Evolutionary conservation across 2,113 vertebrate species (phyloP).

Genomic region (Sminthopsis crassicaudata): DNA sequence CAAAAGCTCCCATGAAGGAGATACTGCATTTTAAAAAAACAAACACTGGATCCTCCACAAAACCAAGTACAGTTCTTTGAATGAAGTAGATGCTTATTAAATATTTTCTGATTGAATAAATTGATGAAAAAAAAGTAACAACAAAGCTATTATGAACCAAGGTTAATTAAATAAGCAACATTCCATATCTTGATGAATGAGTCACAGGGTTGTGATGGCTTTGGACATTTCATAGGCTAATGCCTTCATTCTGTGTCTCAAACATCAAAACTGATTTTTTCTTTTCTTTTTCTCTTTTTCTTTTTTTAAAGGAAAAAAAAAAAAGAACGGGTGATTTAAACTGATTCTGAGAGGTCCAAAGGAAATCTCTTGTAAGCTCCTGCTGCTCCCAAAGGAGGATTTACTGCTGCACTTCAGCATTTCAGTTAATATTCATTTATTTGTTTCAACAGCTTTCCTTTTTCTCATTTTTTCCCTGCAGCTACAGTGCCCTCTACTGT

Average conservation of each 20-base stretch:
- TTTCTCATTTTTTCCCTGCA: not conserved
- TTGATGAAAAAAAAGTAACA: not conserved
- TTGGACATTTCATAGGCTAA: not conserved
- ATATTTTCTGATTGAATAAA: not conserved
- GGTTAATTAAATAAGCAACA: not conserved
- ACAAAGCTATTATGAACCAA: not conserved
- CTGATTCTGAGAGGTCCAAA: not conserved
- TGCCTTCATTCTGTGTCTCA: not conserved
- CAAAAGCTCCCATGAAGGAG: not conserved
- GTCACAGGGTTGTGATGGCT: too few relatives aligned
- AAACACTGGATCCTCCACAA: not conserved
- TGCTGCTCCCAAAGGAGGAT: not conserved
- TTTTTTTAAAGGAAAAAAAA: not conserved
- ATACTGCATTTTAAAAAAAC: not conserved
- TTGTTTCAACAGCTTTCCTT: not conserved
- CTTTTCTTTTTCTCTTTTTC: not conserved
- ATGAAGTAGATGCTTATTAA: not conserved
- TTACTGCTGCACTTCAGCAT: not conserved
- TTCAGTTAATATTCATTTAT: not conserved
- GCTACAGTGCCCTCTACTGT: not conserved
- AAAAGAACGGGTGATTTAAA: not conserved
- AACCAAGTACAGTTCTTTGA: not conserved
- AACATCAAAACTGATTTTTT: not conserved
- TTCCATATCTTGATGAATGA: not conserved
- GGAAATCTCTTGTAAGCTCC: not conserved